Base-by-base conservation (phyloP, 2,888 invertebrate species). In the Tetragonula carbonaria region DNA sequence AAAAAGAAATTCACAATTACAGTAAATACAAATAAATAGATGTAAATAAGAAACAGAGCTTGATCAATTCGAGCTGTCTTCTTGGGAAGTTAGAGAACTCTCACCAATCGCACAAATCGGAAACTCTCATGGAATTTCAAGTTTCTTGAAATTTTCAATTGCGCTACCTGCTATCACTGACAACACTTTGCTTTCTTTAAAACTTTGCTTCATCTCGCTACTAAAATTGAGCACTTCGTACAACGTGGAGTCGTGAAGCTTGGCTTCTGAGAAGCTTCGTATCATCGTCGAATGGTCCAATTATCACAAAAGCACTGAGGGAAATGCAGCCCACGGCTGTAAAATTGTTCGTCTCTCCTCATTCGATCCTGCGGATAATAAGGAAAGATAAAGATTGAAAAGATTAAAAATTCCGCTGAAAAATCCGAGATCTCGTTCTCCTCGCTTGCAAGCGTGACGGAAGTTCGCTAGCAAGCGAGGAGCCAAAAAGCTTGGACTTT, bases 381-480 rank as follows among this genome's bases (percentile, higher is more conserved):
- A 14, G 14, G 2, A 2, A 5, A 59, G 57, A 14, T 14, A n/a
- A 59, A 45, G 8, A n/a, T 59, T n/a, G 23, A 13, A 59, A n/a
- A 59, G 57, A 28, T 57, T 57, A 57, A 57, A 0, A 57, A 57
- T n/a, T 4, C 4, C n/a, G 13, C 5, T 8, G 16, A 8, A 23
- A 62, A 62, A 62, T 28, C 16, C 62, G 23, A 16, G 23, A 8
- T 16, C 28, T 23, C 23, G 2, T 6, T 8, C 16, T 8, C 4
- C 23, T 45, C 45, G 45, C 62, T 16, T 62, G 55, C 50, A 50
- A 50, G 62, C 74, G 67, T 75, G 14, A 55, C 70, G 76, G 62
- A 87, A 85, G 75, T 82, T 82, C 38, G 8, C 72, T 79, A 75
- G 80, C 66, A 66, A 38, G 38, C 13, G 57, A 57, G n/a, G n/a